phyloP scores from a whole-genome alignment of 2,797 vertebrate genomes.

The Moxostoma hubbsi region DNA sequence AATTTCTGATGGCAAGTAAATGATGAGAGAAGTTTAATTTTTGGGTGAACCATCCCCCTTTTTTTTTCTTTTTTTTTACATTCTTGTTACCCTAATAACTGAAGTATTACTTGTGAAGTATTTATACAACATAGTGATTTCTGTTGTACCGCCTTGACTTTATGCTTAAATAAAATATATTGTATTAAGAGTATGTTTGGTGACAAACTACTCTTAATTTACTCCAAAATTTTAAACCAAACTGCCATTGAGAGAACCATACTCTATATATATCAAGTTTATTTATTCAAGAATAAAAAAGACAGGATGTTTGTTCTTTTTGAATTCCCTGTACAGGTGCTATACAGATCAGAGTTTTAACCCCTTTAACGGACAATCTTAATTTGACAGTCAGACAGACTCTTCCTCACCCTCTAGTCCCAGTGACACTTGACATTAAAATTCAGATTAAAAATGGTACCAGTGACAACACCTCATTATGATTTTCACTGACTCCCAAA shows the following conservation, averaged over 20 bases:
- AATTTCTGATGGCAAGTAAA: no score
- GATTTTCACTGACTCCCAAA: neutral
- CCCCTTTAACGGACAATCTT: neutral
- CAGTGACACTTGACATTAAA: neutral
- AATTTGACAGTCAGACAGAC: neutral
- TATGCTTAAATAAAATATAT: no score
- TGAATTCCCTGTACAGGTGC: conserved; percentile 58
- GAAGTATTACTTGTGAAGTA: no score
- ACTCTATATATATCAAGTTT: conserved; percentile 57
- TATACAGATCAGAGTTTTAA: neutral
- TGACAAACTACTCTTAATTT: neutral
- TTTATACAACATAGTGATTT: no score
- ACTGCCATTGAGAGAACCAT: neutral
- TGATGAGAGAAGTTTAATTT: no score
- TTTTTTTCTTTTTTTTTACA: no score
- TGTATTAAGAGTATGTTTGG: no score
- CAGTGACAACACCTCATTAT: conserved; percentile 3
- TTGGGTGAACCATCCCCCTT: no score
- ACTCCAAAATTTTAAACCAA: neutral
- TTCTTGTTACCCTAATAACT: no score
- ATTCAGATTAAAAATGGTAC: neutral
- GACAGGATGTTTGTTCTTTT: conserved; percentile 58
- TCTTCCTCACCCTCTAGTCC: neutral
- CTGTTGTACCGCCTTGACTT: no score
- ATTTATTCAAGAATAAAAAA: conserved; percentile 72